These are phyloP conservation scores for Ascaphus truei DNA, from an alignment of 2,113 vertebrate species.

Conservation along the genomic window DNA sequence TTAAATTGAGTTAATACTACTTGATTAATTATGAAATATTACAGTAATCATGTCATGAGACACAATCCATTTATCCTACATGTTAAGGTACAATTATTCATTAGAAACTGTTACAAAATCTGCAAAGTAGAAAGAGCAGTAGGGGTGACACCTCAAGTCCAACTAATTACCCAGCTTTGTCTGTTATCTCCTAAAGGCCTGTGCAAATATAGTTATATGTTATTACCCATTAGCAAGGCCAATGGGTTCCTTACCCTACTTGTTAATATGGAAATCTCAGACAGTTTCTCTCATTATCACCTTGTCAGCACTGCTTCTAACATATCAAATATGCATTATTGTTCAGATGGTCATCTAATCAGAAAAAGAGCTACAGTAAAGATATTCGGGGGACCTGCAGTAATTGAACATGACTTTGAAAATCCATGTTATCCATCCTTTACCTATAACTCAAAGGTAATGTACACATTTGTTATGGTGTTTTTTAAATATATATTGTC, in stretches of 20 bases:
- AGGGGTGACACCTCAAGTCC: constrained; percentile 68
- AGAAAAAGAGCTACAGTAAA: not conserved
- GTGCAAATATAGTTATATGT: constrained; percentile 61
- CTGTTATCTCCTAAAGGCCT: constrained; percentile 65
- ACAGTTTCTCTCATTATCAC: constrained; percentile 76
- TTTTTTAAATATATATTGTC: too few relatives aligned
- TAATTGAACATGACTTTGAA: too few relatives aligned
- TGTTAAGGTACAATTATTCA: constrained; percentile 60
- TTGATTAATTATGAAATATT: too few relatives aligned
- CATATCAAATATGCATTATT: constrained; percentile 65
- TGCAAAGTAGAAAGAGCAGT: constrained; percentile 56
- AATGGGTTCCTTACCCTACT: constrained; percentile 63
- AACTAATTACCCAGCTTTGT: constrained; percentile 75
- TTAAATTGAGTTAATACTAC: too few relatives aligned
- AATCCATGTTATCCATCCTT: too few relatives aligned
- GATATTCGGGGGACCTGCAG: too few relatives aligned
- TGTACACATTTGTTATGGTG: too few relatives aligned
- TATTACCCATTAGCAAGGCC: constrained; percentile 68
- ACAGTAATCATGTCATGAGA: too few relatives aligned
- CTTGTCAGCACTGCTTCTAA: constrained; percentile 63
- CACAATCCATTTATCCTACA: constrained; percentile 55
- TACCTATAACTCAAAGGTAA: too few relatives aligned
- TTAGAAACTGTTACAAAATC: constrained; percentile 67
- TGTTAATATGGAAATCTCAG: constrained; percentile 71
- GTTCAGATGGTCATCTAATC: constrained; percentile 64